A percentile compares a stretch with the other conserved stretches of the same genome.
phyloP scores from a whole-genome alignment of 2,113 vertebrate species.

The Cololabis saira region DNA sequence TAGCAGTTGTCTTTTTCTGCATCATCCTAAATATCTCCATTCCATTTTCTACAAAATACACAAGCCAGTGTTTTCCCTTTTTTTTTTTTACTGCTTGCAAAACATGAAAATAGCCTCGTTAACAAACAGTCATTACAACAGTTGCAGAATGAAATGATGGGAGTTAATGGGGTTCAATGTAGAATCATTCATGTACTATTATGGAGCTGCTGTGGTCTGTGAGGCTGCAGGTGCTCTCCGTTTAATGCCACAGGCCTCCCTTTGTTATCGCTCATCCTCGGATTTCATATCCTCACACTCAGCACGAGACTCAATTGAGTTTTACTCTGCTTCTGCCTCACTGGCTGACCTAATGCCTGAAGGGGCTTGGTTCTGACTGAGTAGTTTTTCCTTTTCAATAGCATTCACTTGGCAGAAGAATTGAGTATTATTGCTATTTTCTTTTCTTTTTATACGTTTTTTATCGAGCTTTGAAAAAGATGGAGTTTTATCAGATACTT shows the following conservation, averaged over 20 bases:
- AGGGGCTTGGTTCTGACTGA: conserved; percentile 44
- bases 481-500: conserved; percentile 11
- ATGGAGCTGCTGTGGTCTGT: conserved; percentile 48
- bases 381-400: conserved; percentile 44
- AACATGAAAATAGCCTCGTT: conserved; percentile 50
- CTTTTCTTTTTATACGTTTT: not conserved
- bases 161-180: conserved; percentile 63
- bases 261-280: conserved; percentile 55
- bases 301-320: conserved; percentile 41
- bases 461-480: conserved; percentile 19
- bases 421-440: no score
- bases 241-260: conserved; percentile 44
- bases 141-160: conserved; percentile 43
- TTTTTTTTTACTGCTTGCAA: conserved; percentile 2
- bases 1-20: not conserved
- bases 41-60: conserved; percentile 35
- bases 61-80: not conserved
- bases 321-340: conserved; percentile 21
- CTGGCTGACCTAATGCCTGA: conserved; percentile 51
- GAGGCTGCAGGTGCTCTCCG: conserved; percentile 55
- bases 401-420: conserved; percentile 14
- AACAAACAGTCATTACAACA: conserved; percentile 50
- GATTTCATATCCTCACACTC: conserved; percentile 57
- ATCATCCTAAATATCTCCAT: conserved; percentile 17
- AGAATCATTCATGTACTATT: conserved; percentile 59